A percentile compares a stretch with the other conserved stretches of the same genome.
Evolutionary conservation across 2,888 invertebrate species (phyloP).

Genomic region (Aphidoletes aphidimyza): DNA sequence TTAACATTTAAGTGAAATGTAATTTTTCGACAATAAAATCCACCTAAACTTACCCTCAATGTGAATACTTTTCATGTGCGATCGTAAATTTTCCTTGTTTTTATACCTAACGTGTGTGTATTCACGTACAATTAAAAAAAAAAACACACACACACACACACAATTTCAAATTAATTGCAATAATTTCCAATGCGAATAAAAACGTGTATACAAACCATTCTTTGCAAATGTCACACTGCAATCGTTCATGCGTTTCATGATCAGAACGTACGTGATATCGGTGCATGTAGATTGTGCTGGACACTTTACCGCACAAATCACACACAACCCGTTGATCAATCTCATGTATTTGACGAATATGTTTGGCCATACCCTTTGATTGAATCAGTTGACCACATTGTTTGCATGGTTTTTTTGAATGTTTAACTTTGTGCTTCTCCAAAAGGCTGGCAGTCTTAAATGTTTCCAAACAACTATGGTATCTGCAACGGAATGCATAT

Average conservation of each 20-base stretch:
- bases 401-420: not conserved
- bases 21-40: too few relatives aligned
- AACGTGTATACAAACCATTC: not conserved
- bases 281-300: not conserved
- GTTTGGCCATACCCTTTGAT: not conserved
- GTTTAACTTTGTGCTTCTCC: not conserved
- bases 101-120: conserved; percentile 54
- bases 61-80: conserved; percentile 39
- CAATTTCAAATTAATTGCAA: too few relatives aligned
- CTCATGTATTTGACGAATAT: not conserved
- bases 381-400: not conserved
- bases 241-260: not conserved
- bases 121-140: not conserved
- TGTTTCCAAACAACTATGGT: not conserved
- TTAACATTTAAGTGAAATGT: too few relatives aligned
- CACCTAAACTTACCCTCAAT: not conserved
- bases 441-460: not conserved
- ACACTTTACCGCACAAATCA: conserved; percentile 2
- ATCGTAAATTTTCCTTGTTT: conserved; percentile 40
- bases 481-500: not conserved
- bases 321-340: not conserved
- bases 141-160: not conserved
- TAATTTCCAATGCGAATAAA: not conserved
- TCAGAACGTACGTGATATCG: not conserved
- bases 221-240: conserved; percentile 55